Evolutionary conservation across 2,888 invertebrate species (phyloP), one percentile per base, ranked within the genome.

Genomic region (Lasioglossum malachurum): DNA sequence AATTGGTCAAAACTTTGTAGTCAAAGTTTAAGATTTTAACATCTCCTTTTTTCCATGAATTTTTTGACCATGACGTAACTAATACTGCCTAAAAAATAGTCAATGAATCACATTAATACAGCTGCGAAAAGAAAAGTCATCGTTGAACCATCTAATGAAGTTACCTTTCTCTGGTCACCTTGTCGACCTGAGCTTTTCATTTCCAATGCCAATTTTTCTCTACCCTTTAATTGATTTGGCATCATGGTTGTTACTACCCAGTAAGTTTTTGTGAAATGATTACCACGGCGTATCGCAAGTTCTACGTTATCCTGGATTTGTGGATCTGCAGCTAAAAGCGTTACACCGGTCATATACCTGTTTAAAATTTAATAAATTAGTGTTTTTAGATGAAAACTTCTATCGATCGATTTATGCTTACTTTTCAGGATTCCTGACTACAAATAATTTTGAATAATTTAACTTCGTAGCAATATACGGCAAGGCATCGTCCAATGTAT

Each of bases 1-100:
- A 93, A 75, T 89, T 92, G 4, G 92, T 89, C 16, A 95, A 67
- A 1, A 93, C 78, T 53, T 93, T 89, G 80, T 90, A 93, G 38
- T 93, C 85, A 0, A 93, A 87, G 38, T 90, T 90, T 0, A 94
- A 81, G 4, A 92, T 81, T 78, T 91, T 93, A 1, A 93, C 85
- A 0, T 88, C 87, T 0, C 75, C 10, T 4, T 67, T 84, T 19
- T 93, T 92, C 12, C 84, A 64, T 3, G 88, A 79, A 5, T 88
- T 92, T 0, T 81, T 71, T 8, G 78, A 46, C 93, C 94, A 94
- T 0, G 82, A 23, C 0, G 78, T 49, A 14, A 85, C 0, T 8
- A 94, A 88, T 31, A 92, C 16, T 57, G 92, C 88, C 94, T 94
- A 74, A 71, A 93, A 92, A 79, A 44, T 27, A 5, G 79, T 19